A percentile compares a stretch with the other conserved stretches of the same genome.
Conservation (phyloP, 2,113 vertebrate genomes). For the Chaetorhynchus papuensis region DNA sequence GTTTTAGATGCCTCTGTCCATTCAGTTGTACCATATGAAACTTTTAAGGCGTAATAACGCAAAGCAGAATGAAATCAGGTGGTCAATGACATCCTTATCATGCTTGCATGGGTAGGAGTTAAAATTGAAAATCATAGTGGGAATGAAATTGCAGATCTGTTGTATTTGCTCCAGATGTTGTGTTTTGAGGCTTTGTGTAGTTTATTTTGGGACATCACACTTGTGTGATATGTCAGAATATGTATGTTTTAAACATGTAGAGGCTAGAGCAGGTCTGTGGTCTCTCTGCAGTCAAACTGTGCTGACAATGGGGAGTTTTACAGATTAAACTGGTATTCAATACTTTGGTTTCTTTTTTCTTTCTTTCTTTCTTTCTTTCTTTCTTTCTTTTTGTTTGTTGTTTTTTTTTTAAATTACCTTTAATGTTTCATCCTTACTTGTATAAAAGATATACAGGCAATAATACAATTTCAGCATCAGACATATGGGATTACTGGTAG, state of each 20-base stretch:
- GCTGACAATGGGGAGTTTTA: background rate
- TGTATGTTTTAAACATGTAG: background rate
- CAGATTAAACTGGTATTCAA: background rate
- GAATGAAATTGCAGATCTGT: background rate
- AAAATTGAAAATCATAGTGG: background rate
- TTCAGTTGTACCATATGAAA: background rate
- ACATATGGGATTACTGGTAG: background rate
- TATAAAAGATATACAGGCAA: background rate
- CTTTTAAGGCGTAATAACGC: background rate
- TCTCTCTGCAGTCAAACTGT: background rate
- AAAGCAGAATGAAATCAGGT: background rate
- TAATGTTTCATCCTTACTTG: background rate
- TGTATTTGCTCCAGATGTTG: background rate
- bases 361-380: background rate
- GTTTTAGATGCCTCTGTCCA: background rate
- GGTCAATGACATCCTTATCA: background rate
- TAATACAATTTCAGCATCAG: background rate
- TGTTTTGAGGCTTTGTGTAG: background rate
- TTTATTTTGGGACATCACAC: background rate
- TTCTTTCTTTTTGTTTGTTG: background rate
- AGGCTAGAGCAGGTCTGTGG: background rate
- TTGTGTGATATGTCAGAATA: background rate
- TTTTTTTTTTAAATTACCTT: background rate
- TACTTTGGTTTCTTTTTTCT: fast-evolving
- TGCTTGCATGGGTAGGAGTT: background rate